Evolutionary conservation across 2,888 invertebrate genomes (phyloP).

Genomic region (Apodemia duryi): DNA sequence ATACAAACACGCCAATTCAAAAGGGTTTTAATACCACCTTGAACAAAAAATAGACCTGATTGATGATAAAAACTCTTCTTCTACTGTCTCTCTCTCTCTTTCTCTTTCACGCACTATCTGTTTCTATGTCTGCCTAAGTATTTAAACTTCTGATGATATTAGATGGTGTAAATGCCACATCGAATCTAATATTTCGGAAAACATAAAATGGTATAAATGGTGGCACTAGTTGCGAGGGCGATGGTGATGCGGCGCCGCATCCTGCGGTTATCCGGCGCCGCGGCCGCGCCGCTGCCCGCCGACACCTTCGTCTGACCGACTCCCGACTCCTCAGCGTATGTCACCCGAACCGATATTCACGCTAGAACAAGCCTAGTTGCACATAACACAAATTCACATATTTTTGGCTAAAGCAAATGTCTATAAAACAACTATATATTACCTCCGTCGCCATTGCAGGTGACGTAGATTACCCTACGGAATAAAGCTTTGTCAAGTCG

Average conservation of each 20-base stretch:
- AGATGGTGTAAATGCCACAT: background rate
- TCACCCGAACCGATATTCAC: background rate
- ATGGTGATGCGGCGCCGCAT: constrained; percentile 26
- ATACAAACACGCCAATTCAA: background rate
- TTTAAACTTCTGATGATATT: too few species aligned
- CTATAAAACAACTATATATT: background rate
- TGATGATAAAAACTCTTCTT: background rate
- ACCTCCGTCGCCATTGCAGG: too few species aligned
- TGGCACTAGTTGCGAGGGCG: constrained; percentile 22
- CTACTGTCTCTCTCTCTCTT: background rate
- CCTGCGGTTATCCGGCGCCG: constrained; percentile 24
- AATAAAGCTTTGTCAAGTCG: too few species aligned
- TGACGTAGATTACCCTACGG: too few species aligned
- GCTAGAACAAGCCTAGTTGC: background rate
- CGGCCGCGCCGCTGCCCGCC: constrained; percentile 30
- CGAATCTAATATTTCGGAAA: background rate
- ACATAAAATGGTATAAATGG: background rate
- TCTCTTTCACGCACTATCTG: too few species aligned
- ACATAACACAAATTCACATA: background rate
- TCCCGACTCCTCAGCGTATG: background rate
- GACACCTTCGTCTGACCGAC: constrained; percentile 41
- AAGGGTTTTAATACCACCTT: background rate
- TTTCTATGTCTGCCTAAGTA: too few species aligned
- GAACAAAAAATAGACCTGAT: background rate
- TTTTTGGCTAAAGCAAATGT: background rate